Percentiles rank a stretch among this genome's conserved stretches.
Evolutionary conservation across 2,888 invertebrate genomes (phyloP).

Genomic region (Himalopsyche kuldschensis): DNA sequence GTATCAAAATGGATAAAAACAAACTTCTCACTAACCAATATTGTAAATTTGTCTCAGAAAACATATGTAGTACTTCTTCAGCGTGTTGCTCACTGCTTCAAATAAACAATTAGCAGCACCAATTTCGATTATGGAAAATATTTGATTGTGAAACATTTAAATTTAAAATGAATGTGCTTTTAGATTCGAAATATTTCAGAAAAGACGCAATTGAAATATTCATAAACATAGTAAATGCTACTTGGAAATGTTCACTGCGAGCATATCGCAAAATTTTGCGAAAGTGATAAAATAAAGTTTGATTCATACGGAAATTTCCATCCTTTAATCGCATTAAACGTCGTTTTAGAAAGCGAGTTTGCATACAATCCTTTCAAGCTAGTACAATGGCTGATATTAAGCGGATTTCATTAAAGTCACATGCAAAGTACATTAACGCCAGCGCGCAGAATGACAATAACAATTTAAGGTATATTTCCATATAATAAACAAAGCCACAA

Average conservation of each 20-base stretch:
- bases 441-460: background rate
- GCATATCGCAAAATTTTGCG: background rate
- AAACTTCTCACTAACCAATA: no score
- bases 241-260: background rate
- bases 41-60: no score
- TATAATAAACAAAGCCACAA: no score
- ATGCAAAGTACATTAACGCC: background rate
- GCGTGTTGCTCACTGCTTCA: no score
- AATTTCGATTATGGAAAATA: no score
- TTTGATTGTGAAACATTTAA: no score
- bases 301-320: constrained; percentile 26
- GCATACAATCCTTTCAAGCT: constrained; percentile 8
- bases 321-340: constrained; percentile 21
- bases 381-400: constrained; percentile 11
- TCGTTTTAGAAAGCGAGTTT: background rate
- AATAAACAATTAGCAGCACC: no score
- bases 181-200: background rate
- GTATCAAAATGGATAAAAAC: no score
- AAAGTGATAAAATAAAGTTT: constrained; percentile 8
- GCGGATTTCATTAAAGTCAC: background rate
- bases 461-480: background rate
- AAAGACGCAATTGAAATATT: no score
- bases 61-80: no score
- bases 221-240: background rate
- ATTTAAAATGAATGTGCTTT: background rate